Percentiles rank a stretch among this genome's conserved stretches.
Conservation (phyloP, 2,797 vertebrate genomes). For the Mastacembelus armatus region DNA sequence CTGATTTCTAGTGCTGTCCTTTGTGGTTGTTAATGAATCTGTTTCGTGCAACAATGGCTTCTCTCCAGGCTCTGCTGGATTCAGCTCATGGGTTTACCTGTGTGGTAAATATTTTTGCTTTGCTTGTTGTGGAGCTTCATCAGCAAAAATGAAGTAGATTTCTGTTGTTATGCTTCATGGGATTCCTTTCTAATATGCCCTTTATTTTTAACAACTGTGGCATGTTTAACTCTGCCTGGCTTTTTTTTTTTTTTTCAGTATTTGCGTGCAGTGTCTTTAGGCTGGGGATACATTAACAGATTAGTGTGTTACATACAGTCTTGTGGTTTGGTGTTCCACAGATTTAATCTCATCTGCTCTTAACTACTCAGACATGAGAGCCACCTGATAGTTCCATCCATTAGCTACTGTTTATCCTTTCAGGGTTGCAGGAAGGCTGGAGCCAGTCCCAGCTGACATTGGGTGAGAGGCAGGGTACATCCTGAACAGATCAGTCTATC, state of each 20-base stretch:
- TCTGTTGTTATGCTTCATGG: conserved; percentile 23
- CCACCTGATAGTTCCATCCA: background rate
- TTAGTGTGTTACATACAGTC: background rate
- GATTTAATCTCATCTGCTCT: background rate
- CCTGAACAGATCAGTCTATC: too few relatives aligned
- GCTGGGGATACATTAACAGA: conserved; percentile 49
- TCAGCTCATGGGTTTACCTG: conserved; percentile 97
- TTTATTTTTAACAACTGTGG: conserved; percentile 10
- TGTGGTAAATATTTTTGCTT: conserved; percentile 95
- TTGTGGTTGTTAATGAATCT: conserved; percentile 42
- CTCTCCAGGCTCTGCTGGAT: conserved; percentile 87
- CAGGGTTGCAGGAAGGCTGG: too few relatives aligned
- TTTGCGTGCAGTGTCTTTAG: conserved; percentile 40
- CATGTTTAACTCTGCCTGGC: conserved; percentile 17
- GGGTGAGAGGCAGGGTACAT: too few relatives aligned
- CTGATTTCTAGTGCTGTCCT: conserved; percentile 26
- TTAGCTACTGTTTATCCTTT: too few relatives aligned
- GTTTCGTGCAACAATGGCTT: conserved; percentile 37
- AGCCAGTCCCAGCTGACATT: too few relatives aligned
- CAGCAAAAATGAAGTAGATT: conserved; percentile 36
- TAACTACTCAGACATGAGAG: background rate
- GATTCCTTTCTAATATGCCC: conserved; percentile 5
- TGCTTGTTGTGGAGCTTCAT: conserved; percentile 34
- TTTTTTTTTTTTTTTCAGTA: conserved; percentile 12
- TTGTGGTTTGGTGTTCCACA: background rate